Evolutionary conservation across 1,140 invertebrate genomes (phyloP), one percentile per base, ranked within the genome.

Genomic region (Penaeus vannamei): DNA sequence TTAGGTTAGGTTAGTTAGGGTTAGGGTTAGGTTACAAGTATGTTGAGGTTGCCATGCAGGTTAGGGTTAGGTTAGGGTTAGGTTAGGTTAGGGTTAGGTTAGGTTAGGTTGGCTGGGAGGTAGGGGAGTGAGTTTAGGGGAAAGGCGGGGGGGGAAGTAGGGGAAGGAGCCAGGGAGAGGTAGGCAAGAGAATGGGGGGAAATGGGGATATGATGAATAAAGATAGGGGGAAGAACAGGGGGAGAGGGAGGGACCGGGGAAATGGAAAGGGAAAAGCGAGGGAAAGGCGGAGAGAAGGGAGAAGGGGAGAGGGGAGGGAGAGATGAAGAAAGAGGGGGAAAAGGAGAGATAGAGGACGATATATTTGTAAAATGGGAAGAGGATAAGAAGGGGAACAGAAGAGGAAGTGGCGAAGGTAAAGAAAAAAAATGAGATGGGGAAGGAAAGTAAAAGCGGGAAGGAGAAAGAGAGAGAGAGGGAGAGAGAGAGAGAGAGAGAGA

Each of bases 231-330:
- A 76, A 36, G 42, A 36, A 76, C 26, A 76, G 72, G 42, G 72
- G 42, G n/a, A n/a, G n/a, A n/a, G n/a, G n/a, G n/a, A n/a, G n/a
- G n/a, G n/a, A n/a, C n/a, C n/a, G n/a, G n/a, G 72, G 42, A 36
- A 76, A 36, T 32, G 72, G 42, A 36, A 76, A 36, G 42, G 72
- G 42, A 36, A 76, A 36, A 76, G 72, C 29, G 72, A 76, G 72
- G 42, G 69, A 72, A 32, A 72, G 69, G 36, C n/a, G 36, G 69
- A 72, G 69, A 72, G 69, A 72, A 32, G 36, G 69, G 36, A 32
- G 36, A 32, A 72, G 69, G 36, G 69, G 36, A 32, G 36, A 32
- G 36, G 69, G 36, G 69, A 72, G 69, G 36, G 69, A 72, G 69
- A 72, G 69, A 72, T n/a, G 36, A 32, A 72, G 22, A 72, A 7